Conservation (phyloP, 2,797 vertebrate genomes). For the Liasis olivaceus region DNA sequence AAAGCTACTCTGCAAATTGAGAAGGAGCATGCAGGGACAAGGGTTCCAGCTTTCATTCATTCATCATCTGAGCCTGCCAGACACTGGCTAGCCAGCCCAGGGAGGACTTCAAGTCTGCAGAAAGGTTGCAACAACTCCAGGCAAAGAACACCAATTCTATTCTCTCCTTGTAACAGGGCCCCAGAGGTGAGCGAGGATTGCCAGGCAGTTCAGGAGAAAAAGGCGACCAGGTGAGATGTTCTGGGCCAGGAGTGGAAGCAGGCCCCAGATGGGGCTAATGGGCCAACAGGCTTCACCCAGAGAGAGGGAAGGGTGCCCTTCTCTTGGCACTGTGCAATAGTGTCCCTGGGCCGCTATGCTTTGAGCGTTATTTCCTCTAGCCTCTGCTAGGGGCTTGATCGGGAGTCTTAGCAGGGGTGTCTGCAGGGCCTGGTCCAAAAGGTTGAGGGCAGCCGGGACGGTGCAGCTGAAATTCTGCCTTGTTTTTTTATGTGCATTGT, state of each 20-base stretch:
- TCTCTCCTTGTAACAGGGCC: constrained; percentile 74
- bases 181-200: constrained; percentile 86
- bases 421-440: background rate
- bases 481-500: no score
- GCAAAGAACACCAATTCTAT: background rate
- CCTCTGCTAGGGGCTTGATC: background rate
- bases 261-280: background rate
- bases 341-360: background rate
- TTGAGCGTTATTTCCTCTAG: background rate
- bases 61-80: background rate
- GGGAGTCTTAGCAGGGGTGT: background rate
- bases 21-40: background rate
- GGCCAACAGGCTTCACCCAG: background rate
- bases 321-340: background rate
- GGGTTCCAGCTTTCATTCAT: background rate
- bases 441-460: no score
- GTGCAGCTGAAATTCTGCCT: background rate
- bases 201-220: constrained; percentile 82
- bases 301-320: background rate
- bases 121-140: background rate
- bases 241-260: background rate
- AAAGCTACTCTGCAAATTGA: background rate
- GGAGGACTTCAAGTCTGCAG: background rate
- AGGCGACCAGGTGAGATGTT: constrained; percentile 85
- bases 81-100: background rate